These are phyloP conservation scores for Druon quercuslanigerum DNA, from an alignment of 1,140 invertebrate species.

Conservation along the genomic window DNA sequence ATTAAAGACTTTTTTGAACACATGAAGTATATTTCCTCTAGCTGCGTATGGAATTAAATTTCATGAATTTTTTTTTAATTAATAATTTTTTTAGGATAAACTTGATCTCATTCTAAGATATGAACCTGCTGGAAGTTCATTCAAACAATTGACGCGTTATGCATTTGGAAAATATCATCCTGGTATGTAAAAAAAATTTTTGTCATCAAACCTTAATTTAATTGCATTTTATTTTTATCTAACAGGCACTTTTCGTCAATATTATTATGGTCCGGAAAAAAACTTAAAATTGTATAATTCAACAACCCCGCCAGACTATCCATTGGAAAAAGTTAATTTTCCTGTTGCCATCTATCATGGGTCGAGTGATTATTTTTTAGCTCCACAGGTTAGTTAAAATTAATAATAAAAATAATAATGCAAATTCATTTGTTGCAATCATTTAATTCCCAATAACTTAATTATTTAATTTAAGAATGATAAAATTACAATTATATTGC, in stretches of 20 bases:
- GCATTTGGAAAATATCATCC: not conserved
- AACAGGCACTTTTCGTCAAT: not conserved
- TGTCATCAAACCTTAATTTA: too few species aligned
- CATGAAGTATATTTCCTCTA: too few species aligned
- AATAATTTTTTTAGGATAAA: not conserved
- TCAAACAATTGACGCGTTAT: not conserved
- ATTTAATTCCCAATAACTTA: too few species aligned
- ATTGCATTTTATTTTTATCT: not conserved
- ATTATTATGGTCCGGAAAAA: not conserved
- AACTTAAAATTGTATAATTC: not conserved
- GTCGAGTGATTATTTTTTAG: not conserved
- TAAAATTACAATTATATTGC: too few species aligned
- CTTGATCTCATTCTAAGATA: not conserved
- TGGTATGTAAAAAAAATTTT: too few species aligned
- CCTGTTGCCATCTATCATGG: not conserved
- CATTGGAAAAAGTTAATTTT: not conserved
- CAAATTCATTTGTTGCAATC: not conserved
- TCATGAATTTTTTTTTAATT: too few species aligned
- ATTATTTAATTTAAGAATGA: too few species aligned
- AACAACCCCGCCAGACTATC: not conserved
- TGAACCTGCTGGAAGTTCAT: not conserved
- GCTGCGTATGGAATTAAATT: too few species aligned
- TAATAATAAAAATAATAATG: not conserved
- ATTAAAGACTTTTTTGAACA: too few species aligned
- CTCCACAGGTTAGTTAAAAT: not conserved